These are phyloP conservation scores for Cetoscarus ocellatus DNA, from an alignment of 2,797 vertebrate species.

Conservation along the genomic window DNA sequence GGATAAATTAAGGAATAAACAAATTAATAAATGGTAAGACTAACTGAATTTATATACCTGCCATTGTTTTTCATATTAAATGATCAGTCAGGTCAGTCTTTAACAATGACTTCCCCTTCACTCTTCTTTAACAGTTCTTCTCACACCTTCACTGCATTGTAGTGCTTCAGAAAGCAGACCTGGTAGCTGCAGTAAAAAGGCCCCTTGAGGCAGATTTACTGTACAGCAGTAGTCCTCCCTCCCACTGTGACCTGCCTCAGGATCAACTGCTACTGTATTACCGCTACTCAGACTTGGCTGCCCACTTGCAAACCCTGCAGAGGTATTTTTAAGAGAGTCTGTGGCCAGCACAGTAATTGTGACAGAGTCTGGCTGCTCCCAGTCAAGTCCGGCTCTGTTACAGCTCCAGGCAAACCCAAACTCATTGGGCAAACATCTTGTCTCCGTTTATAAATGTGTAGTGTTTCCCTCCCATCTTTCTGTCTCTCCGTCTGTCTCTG, in stretches of 20 bases:
- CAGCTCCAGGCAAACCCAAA: constrained; percentile 62
- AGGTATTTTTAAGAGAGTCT: constrained; percentile 87
- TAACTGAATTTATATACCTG: no score
- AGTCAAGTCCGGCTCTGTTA: constrained; percentile 66
- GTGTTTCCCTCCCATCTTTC: constrained; percentile 52
- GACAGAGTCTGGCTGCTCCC: constrained; percentile 79
- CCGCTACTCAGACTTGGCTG: constrained; percentile 72
- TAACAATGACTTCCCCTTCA: not conserved
- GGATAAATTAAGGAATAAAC: no score
- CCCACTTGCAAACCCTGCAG: constrained; percentile 74
- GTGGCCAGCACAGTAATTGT: constrained; percentile 81
- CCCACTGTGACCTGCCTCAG: constrained; percentile 47
- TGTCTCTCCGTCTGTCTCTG: constrained; percentile 42
- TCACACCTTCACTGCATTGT: constrained; percentile 21
- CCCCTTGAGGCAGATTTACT: constrained; percentile 20
- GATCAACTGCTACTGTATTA: constrained; percentile 71
- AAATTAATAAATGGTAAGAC: no score
- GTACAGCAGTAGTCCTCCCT: constrained; percentile 45
- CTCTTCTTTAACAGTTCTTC: constrained; percentile 10
- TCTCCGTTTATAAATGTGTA: constrained; percentile 57
- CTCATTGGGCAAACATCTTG: constrained; percentile 61
- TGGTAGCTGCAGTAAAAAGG: constrained; percentile 25
- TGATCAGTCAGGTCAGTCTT: not conserved
- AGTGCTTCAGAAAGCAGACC: constrained; percentile 29
- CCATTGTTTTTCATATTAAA: not conserved